These are phyloP conservation scores for Tetragnatha versicolor DNA, from an alignment of 1,140 invertebrate species.

Conservation along the genomic window DNA sequence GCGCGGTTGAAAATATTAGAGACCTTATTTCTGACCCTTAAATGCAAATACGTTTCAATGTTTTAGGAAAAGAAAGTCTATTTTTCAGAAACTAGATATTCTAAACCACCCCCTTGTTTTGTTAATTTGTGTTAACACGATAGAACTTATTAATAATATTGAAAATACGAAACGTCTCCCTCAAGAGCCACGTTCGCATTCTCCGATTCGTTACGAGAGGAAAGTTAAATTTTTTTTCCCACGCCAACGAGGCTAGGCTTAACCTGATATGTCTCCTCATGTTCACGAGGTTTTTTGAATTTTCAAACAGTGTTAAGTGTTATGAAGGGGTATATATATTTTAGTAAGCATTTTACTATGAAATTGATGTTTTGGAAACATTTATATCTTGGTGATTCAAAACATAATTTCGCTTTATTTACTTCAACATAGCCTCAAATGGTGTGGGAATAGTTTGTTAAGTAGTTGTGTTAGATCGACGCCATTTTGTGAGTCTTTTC, in stretches of 20 bases:
- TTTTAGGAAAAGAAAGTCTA: no score
- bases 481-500: conserved; percentile 50
- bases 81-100: not conserved
- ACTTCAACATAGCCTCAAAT: not conserved
- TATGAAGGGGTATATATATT: no score
- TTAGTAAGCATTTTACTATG: no score
- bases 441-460: not conserved
- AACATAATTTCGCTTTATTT: not conserved
- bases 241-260: conserved; percentile 42
- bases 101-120: no score
- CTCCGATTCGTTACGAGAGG: conserved; percentile 42
- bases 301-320: no score
- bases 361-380: no score
- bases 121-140: not conserved
- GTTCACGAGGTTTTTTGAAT: no score
- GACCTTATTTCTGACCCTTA: no score
- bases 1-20: no score
- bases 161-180: conserved; percentile 29
- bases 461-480: conserved; percentile 31
- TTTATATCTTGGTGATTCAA: no score
- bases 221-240: conserved; percentile 23
- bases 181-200: conserved; percentile 49
- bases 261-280: no score
- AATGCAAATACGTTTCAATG: no score
- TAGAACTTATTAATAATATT: not conserved